Evolutionary conservation across 2,113 vertebrate genomes (phyloP), one percentile per base, ranked within the genome.

Genomic region (Pipa parva): DNA sequence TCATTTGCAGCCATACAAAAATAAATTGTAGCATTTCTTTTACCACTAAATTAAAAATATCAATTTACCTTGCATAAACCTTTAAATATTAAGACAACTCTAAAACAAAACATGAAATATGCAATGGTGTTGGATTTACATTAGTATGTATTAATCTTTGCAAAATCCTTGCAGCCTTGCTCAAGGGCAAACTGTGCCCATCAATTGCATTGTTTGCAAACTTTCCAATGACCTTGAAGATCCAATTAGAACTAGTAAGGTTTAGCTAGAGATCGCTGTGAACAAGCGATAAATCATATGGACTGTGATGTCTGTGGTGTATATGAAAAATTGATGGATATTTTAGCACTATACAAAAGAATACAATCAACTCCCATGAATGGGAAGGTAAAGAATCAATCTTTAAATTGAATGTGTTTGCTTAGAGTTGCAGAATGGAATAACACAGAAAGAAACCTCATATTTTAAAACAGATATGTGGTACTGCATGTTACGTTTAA

Each of bases 131-230:
- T n/a, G n/a, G 8, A 2, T 21, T 8, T 36, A 5, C 20, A 31
- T 58, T 37, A 58, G 31, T 31, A 58, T 58, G n/a, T 13, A 58
- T 58, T 58, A 33, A 58, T 37, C 55, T 58, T 20, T 13, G 22
- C 8, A 42, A 49, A 25, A 36, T 36, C 18, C n/a, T 58, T 58
- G 29, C 15, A 1, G 18, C 37, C n/a, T n/a, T 13, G 22, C 55
- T 58, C 29, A 52, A 36, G 55, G 29, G 18, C 29, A 58, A 10
- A 36, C 6, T 36, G 20, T 9, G 29, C 28, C 2, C 31, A 58
- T 58, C 33, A 58, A 58, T 58, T 36, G 29, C 27, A 31, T 20
- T 56, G 26, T 58, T 58, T 58, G 18, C 55, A 58, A 58, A 36
- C 6, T 20, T 20, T 58, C 31, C 3, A 21, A 21, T 58, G 55